Percentiles rank a stretch among this genome's conserved stretches.
phyloP scores from a whole-genome alignment of 1,140 invertebrate species.

The Scaptomyza montana region DNA sequence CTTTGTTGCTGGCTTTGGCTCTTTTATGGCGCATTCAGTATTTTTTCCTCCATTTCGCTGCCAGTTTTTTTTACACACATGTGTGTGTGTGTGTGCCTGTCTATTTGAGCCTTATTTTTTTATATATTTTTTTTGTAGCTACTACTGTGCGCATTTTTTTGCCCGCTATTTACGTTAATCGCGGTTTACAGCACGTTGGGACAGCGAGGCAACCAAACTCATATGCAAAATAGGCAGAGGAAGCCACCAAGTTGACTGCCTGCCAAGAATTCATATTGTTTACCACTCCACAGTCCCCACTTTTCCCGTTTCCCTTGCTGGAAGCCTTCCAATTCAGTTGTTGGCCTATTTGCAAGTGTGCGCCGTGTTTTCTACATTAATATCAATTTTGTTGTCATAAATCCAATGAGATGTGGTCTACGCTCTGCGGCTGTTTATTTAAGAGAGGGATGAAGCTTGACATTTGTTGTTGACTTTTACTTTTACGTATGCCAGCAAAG shows the following conservation, averaged over 20 bases:
- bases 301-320: no score
- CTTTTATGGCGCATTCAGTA: constrained; percentile 16
- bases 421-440: constrained; percentile 30
- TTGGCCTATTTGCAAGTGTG: constrained; percentile 42
- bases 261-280: constrained; percentile 33
- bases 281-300: constrained; percentile 3
- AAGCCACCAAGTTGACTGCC: constrained; percentile 21
- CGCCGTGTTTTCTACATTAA: constrained; percentile 69
- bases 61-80: constrained; percentile 34
- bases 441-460: constrained; percentile 2
- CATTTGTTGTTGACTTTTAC: constrained; percentile 45
- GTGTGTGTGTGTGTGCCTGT: constrained; percentile 17
- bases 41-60: constrained; percentile 14
- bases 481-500: constrained; percentile 14
- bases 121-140: constrained; percentile 22
- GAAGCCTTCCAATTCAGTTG: not conserved
- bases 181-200: constrained; percentile 64
- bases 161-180: constrained; percentile 71
- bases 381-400: constrained; percentile 81
- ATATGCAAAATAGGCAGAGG: constrained; percentile 52
- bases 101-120: constrained; percentile 33
- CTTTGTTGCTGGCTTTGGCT: constrained; percentile 3
- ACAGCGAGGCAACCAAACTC: constrained; percentile 36
- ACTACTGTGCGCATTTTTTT: constrained; percentile 46
- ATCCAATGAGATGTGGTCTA: constrained; percentile 67